These are phyloP conservation scores for Silurus lanzhouensis DNA, from an alignment of 2,797 vertebrate species.

Conservation along the genomic window DNA sequence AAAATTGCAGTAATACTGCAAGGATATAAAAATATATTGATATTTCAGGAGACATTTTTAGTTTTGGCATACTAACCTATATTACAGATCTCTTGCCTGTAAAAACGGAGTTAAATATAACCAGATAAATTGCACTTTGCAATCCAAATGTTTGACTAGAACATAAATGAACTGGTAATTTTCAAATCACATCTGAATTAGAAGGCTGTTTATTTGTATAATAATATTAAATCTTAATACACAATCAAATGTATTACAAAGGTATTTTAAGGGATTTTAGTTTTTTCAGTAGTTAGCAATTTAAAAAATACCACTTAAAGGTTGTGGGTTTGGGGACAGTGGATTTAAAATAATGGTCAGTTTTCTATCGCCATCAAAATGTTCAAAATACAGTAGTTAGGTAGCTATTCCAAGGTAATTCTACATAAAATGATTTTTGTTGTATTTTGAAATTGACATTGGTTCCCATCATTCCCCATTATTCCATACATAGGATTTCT, in stretches of 20 bases:
- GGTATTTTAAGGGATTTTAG: background rate
- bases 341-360: background rate
- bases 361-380: background rate
- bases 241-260: background rate
- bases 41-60: background rate
- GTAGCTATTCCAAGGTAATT: background rate
- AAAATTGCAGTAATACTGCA: background rate
- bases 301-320: background rate
- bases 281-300: background rate
- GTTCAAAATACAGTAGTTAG: background rate
- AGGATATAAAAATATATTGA: no score
- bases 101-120: background rate
- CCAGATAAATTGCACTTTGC: background rate
- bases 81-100: background rate
- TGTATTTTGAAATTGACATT: background rate
- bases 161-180: background rate
- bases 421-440: background rate
- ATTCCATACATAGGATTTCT: background rate
- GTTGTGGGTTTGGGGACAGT: background rate
- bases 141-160: background rate
- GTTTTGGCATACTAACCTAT: background rate
- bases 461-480: background rate
- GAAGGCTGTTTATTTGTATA: background rate
- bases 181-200: background rate
- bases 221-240: background rate